A percentile compares a stretch with the other conserved stretches of the same genome.
Evolutionary conservation across 2,113 vertebrate genomes (phyloP).

Genomic region (Corvus cornix): DNA sequence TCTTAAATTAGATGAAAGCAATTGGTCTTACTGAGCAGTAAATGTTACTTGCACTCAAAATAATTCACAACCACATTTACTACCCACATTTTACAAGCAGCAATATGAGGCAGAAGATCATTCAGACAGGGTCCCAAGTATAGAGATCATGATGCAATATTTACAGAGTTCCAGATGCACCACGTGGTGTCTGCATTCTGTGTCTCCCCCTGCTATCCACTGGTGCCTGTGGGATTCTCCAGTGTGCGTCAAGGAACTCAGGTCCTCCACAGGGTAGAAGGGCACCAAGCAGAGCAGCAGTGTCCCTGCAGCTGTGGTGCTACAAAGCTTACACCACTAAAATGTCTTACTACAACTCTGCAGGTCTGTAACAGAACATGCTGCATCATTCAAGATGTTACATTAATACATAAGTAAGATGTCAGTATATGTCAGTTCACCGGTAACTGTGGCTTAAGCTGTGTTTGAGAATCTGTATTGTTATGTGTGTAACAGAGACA

Average conservation of each 20-base stretch:
- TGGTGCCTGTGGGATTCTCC: background rate
- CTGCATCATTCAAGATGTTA: background rate
- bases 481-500: background rate
- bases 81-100: background rate
- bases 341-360: background rate
- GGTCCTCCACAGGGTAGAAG: background rate
- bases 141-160: background rate
- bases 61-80: background rate
- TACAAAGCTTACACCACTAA: background rate
- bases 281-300: background rate
- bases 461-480: background rate
- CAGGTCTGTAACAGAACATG: background rate
- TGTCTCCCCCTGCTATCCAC: background rate
- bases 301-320: background rate
- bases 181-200: background rate
- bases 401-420: background rate
- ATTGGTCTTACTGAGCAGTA: background rate
- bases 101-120: background rate
- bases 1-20: background rate
- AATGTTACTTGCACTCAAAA: background rate
- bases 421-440: background rate
- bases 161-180: background rate
- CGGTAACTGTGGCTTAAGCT: rapidly evolving
- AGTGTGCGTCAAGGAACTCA: background rate
- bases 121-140: background rate